A percentile compares a stretch with the other conserved stretches of the same genome.
Conservation (phyloP, 1,140 invertebrate genomes). For the Nephila pilipes region DNA sequence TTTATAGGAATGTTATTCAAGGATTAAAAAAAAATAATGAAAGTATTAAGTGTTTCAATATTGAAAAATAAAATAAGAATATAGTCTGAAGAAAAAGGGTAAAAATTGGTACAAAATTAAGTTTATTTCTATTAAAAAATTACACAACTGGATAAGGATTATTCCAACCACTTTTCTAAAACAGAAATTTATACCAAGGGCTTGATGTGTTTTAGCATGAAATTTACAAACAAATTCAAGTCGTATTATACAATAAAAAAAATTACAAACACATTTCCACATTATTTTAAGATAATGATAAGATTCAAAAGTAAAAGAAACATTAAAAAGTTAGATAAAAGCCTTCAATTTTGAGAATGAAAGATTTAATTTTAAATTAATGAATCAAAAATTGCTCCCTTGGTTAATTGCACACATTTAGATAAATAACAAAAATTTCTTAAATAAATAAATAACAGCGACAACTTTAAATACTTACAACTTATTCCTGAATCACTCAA, state of each 20-base stretch:
- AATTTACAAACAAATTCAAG: slow-evolving; percentile 1
- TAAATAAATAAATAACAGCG: slow-evolving; percentile 36
- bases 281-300: not conserved
- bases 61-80: not conserved
- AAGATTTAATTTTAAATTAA: not conserved
- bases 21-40: not conserved
- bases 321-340: not conserved
- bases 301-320: not conserved
- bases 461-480: slow-evolving; percentile 20
- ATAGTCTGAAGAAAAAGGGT: not conserved
- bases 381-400: slow-evolving; percentile 28
- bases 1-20: not conserved
- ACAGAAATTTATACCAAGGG: slow-evolving; percentile 32
- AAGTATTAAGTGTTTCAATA: not conserved
- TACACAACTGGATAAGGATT: not conserved
- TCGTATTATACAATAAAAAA: slow-evolving; percentile 6
- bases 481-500: not conserved
- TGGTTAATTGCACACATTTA: not conserved
- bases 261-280: not conserved
- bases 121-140: slow-evolving; percentile 50
- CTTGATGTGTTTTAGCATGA: not conserved
- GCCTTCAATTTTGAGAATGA: not conserved
- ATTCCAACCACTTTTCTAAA: not conserved
- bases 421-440: not conserved
- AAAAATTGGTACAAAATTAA: not conserved